A percentile compares a stretch with the other conserved stretches of the same genome.
These are phyloP conservation scores for Nettapus auritus DNA, from an alignment of 2,113 vertebrate genomes.

Conservation along the genomic window DNA sequence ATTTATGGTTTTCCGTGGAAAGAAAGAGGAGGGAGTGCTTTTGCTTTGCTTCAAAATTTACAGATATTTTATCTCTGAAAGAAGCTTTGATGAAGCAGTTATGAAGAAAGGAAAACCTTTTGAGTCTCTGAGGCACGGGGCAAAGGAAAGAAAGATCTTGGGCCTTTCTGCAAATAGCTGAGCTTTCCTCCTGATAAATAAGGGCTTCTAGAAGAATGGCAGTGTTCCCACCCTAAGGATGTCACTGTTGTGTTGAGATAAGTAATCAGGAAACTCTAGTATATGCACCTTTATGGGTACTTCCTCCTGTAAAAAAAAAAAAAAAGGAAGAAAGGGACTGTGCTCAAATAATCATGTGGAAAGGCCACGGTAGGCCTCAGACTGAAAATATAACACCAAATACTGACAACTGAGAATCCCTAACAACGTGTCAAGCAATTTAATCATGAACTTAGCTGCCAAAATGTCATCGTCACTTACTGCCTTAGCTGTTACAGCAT, in stretches of 20 bases:
- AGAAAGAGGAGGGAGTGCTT: neutral
- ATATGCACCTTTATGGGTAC: neutral
- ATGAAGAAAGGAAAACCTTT: neutral
- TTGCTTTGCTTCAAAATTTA: neutral
- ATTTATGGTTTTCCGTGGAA: neutral
- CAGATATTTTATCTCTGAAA: neutral
- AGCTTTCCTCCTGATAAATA: neutral
- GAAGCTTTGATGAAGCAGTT: neutral
- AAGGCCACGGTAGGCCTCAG: neutral
- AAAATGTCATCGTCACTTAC: neutral
- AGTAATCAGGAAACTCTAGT: neutral
- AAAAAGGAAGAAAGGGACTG: neutral
- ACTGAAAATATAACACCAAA: neutral
- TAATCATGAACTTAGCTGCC: neutral
- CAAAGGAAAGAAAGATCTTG: neutral
- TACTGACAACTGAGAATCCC: neutral
- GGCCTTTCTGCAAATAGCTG: neutral
- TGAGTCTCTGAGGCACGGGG: neutral
- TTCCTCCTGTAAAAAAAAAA: neutral
- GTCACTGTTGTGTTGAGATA: neutral
- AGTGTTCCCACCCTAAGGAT: neutral
- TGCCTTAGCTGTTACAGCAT: neutral
- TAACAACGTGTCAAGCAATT: neutral
- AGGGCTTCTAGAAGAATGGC: neutral
- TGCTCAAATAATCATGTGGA: neutral